Percentiles rank a stretch among this genome's conserved stretches.
These are phyloP conservation scores for Ceyx melanurus DNA, from an alignment of 2,113 vertebrate species.

Conservation along the genomic window DNA sequence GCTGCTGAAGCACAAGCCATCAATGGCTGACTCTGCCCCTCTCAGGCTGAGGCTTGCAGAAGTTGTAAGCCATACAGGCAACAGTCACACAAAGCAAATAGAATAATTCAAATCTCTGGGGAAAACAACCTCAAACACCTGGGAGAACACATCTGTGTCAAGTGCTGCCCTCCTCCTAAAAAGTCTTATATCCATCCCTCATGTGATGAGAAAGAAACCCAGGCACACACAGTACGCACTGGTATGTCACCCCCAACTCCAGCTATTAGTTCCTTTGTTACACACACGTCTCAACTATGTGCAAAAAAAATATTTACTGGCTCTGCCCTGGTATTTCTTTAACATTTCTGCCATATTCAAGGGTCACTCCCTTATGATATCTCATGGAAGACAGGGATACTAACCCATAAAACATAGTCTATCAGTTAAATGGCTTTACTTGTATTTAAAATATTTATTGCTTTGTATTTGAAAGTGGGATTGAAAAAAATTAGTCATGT, in stretches of 20 bases:
- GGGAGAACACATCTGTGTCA: rapidly evolving
- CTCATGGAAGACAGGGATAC: not conserved
- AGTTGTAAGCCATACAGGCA: not conserved
- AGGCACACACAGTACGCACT: not conserved
- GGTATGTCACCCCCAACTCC: not conserved
- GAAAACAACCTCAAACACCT: not conserved
- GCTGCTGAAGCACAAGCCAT: not conserved
- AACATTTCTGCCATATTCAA: not conserved
- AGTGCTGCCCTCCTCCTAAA: not conserved
- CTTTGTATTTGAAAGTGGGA: not conserved
- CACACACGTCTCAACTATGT: rapidly evolving
- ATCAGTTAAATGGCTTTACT: not conserved
- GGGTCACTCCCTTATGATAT: not conserved
- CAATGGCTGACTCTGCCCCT: not conserved
- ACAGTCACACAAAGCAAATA: not conserved
- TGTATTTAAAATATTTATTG: not conserved
- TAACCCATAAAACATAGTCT: not conserved
- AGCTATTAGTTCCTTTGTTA: not conserved
- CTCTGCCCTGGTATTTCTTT: not conserved
- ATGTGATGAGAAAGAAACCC: not conserved
- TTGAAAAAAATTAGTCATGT: not conserved
- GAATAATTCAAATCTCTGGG: not conserved
- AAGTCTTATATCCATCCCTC: rapidly evolving
- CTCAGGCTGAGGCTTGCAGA: not conserved
- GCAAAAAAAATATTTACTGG: not conserved